phyloP scores from a whole-genome alignment of 2,797 vertebrate species.

The Chelonia mydas region DNA sequence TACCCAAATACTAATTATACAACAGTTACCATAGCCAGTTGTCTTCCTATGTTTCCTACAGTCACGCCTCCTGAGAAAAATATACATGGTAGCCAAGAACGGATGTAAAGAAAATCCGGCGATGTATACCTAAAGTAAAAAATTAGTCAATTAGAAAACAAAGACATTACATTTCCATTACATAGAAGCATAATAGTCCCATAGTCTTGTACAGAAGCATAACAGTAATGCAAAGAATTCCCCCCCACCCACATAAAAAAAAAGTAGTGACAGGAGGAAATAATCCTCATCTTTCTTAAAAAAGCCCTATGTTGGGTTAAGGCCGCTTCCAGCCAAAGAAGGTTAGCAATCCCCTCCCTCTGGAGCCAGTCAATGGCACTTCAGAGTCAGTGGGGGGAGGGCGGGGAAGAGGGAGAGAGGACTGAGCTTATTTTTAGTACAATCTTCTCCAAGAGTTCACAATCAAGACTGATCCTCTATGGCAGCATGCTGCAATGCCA shows the following conservation, averaged over 20 bases:
- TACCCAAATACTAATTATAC: constrained; percentile 33
- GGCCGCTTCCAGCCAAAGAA: not conserved
- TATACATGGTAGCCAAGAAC: constrained; percentile 98
- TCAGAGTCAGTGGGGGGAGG: not conserved
- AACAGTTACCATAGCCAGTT: constrained; percentile 94
- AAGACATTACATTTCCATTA: not conserved
- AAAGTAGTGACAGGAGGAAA: not conserved
- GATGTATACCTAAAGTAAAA: constrained; percentile 90
- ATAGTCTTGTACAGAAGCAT: not conserved
- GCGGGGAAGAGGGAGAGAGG: not conserved
- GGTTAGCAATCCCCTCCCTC: not conserved
- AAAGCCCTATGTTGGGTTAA: not conserved
- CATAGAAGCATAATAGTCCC: not conserved
- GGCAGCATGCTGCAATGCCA: not conserved
- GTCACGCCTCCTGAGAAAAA: constrained; percentile 99
- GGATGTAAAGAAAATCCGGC: constrained; percentile 95
- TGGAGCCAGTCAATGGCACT: not conserved
- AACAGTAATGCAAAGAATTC: not conserved
- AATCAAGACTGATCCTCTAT: not conserved
- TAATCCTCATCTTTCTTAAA: not conserved
- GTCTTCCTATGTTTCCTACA: constrained; percentile 97
- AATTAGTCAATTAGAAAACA: not conserved
- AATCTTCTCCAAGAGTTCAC: not conserved
- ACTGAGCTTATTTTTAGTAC: not conserved
- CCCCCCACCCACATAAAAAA: not conserved